These are phyloP conservation scores for Drosophila kohkoa DNA, from an alignment of 1,140 invertebrate species.

Conservation along the genomic window DNA sequence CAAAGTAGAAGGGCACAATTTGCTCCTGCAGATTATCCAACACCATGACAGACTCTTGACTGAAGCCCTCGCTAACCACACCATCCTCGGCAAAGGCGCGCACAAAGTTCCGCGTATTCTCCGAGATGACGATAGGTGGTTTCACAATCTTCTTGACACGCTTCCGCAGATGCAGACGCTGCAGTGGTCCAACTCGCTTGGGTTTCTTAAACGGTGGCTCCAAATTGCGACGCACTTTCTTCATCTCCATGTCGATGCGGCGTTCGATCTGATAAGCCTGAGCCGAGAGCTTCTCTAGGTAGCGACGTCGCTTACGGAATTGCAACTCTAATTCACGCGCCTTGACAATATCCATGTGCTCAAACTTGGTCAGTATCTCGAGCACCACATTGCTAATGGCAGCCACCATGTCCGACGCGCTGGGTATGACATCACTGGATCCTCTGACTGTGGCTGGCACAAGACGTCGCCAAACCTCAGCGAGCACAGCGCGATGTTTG, in stretches of 20 bases:
- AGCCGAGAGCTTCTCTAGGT: slow-evolving; percentile 64
- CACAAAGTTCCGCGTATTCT: slow-evolving; percentile 72
- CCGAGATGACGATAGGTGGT: slow-evolving; percentile 48
- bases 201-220: slow-evolving; percentile 69
- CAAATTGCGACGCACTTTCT: slow-evolving; percentile 72
- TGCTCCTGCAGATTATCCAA: slow-evolving; percentile 74
- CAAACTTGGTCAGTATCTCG: slow-evolving; percentile 69
- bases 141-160: slow-evolving; percentile 31
- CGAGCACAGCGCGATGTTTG: slow-evolving; percentile 59
- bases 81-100: slow-evolving; percentile 74
- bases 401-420: slow-evolving; percentile 72
- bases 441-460: slow-evolving; percentile 67
- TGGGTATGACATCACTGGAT: slow-evolving; percentile 60
- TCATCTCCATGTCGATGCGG: slow-evolving; percentile 78
- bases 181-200: slow-evolving; percentile 61
- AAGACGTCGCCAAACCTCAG: slow-evolving; percentile 72
- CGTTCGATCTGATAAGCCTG: slow-evolving; percentile 74
- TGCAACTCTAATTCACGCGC: slow-evolving; percentile 46
- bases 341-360: slow-evolving; percentile 65
- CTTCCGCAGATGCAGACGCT: slow-evolving; percentile 62
- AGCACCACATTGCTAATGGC: slow-evolving; percentile 69
- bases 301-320: slow-evolving; percentile 58
- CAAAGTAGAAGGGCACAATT: slow-evolving; percentile 83
- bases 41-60: slow-evolving; percentile 53
- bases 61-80: slow-evolving; percentile 42